These are phyloP conservation scores for Formica exsecta DNA, from an alignment of 1,140 invertebrate species.

Conservation along the genomic window DNA sequence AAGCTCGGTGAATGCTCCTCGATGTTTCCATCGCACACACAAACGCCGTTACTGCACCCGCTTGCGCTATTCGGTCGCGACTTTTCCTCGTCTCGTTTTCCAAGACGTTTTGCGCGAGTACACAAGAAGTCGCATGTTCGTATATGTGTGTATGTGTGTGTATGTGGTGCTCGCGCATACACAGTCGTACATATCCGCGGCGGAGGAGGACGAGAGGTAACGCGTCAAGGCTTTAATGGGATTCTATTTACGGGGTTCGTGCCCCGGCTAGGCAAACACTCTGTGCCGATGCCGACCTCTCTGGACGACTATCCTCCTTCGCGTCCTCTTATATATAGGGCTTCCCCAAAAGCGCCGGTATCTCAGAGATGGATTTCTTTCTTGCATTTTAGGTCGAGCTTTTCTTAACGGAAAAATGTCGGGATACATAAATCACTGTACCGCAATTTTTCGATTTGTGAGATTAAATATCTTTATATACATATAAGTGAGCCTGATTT, in stretches of 20 bases:
- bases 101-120: conserved; percentile 40
- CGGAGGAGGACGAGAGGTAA: conserved; percentile 72
- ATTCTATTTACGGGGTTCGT: conserved; percentile 85
- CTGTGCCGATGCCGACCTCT: conserved; percentile 48
- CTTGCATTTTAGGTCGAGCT: conserved; percentile 19
- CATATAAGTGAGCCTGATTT: not conserved
- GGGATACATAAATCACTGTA: not conserved
- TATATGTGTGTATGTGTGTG: conserved; percentile 25
- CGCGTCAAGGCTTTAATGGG: conserved; percentile 84
- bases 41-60: conserved; percentile 47
- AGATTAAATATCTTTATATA: not conserved
- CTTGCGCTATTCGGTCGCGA: conserved; percentile 59
- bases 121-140: conserved; percentile 42
- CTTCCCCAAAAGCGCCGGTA: conserved; percentile 24
- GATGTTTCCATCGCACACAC: conserved; percentile 42
- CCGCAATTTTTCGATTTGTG: not conserved
- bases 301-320: conserved; percentile 24
- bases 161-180: conserved; percentile 16
- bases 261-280: conserved; percentile 83
- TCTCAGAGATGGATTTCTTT: conserved; percentile 45
- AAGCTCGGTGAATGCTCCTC: conserved; percentile 24
- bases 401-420: not conserved
- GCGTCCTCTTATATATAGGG: conserved; percentile 46
- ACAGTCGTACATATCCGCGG: conserved; percentile 49
- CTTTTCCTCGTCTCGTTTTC: conserved; percentile 51